Conservation (phyloP, 2,797 vertebrate species). For the Telmatherina bonti region DNA sequence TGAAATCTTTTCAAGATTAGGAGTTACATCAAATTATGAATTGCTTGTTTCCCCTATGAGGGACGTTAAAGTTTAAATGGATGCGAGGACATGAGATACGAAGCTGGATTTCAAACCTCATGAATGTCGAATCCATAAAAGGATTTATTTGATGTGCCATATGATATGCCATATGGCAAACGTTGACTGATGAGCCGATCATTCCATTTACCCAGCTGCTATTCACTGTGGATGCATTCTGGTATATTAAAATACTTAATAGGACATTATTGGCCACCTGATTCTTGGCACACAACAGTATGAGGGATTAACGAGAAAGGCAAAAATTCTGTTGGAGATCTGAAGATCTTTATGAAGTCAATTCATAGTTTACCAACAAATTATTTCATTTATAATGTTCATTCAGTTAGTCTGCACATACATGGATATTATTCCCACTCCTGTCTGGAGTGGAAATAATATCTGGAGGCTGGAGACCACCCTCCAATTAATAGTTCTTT, state of each 20-base stretch:
- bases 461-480: not conserved
- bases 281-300: conserved; percentile 32
- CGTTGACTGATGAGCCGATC: conserved; percentile 72
- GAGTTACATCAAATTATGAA: conserved; percentile 61
- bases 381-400: too few relatives aligned
- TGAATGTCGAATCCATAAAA: conserved; percentile 64
- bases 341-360: not conserved
- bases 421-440: not conserved
- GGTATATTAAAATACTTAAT: conserved; percentile 73
- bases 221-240: conserved; percentile 72
- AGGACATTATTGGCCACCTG: conserved; percentile 78
- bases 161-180: conserved; percentile 77
- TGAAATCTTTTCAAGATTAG: conserved; percentile 29
- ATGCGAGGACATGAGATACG: conserved; percentile 69
- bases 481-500: not conserved
- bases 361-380: not conserved
- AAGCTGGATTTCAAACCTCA: conserved; percentile 32
- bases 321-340: conserved; percentile 11
- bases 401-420: not conserved
- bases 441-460: not conserved
- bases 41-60: conserved; percentile 52
- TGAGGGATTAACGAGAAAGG: conserved; percentile 31
- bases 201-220: conserved; percentile 76
- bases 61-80: conserved; percentile 58
- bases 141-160: conserved; percentile 76